Evolutionary conservation across 2,113 vertebrate species (phyloP).

Genomic region (Microtus pennsylvanicus): DNA sequence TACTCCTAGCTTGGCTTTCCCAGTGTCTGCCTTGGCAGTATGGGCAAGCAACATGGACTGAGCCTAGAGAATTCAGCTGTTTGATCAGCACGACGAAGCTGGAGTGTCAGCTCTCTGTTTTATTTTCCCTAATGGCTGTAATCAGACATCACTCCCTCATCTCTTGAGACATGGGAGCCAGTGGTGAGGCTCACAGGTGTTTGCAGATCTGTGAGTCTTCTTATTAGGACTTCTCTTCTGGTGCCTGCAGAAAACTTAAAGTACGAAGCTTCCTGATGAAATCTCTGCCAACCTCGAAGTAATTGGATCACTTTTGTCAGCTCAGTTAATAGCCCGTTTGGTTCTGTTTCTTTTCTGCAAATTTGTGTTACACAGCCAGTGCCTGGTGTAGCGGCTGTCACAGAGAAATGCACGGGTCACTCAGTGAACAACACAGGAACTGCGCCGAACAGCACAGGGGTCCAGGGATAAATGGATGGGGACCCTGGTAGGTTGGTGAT

Average conservation of each 20-base stretch:
- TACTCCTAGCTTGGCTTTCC: background rate
- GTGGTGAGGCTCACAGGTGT: background rate
- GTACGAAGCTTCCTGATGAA: background rate
- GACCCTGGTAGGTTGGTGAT: background rate
- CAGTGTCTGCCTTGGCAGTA: background rate
- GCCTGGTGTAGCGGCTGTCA: background rate
- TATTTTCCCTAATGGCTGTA: conserved; percentile 63
- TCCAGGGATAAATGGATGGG: background rate
- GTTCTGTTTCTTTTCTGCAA: conserved; percentile 55
- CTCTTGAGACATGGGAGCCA: conserved; percentile 20
- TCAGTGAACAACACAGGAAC: background rate
- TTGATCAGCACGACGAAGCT: conserved; percentile 60
- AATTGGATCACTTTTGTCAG: conserved; percentile 47
- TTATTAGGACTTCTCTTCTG: conserved; percentile 5
- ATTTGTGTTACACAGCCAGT: conserved; percentile 28
- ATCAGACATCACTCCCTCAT: conserved; percentile 48
- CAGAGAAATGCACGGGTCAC: conserved; percentile 29
- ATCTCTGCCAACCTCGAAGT: background rate
- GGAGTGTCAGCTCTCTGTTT: conserved; percentile 27
- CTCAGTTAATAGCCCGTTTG: conserved; percentile 45
- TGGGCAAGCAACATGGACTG: background rate
- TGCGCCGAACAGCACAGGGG: background rate
- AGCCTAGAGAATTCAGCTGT: conserved; percentile 52
- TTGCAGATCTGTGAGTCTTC: background rate
- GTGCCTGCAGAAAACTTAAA: background rate